phyloP scores from a whole-genome alignment of 2,113 vertebrate species.

The Epinephelus fuscoguttatus region DNA sequence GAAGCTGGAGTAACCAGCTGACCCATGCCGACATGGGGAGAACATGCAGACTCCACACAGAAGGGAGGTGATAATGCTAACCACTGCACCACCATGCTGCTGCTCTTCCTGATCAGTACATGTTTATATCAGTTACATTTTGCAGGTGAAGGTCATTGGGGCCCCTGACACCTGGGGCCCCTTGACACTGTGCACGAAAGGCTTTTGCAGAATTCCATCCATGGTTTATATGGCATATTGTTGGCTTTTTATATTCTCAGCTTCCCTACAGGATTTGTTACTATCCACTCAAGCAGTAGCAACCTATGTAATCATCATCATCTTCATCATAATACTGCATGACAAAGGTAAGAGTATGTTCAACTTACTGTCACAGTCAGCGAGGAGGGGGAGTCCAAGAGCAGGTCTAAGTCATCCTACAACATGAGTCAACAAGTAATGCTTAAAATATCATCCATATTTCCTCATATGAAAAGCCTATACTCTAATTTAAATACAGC shows the following conservation, averaged over 20 bases:
- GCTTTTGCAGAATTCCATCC: too few relatives aligned
- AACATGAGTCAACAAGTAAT: slow-evolving; percentile 14
- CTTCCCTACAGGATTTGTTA: background rate
- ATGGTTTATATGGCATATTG: too few relatives aligned
- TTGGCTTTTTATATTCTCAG: background rate
- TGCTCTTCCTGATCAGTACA: too few relatives aligned
- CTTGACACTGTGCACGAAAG: too few relatives aligned
- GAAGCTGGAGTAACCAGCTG: too few relatives aligned
- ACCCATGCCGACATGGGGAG: too few relatives aligned
- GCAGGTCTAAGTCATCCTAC: slow-evolving; percentile 83
- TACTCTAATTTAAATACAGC: background rate
- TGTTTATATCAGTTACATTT: too few relatives aligned
- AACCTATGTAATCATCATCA: background rate
- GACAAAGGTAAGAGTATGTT: background rate
- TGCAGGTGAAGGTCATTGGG: too few relatives aligned
- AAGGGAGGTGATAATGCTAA: too few relatives aligned
- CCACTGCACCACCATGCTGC: too few relatives aligned
- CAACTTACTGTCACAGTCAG: slow-evolving; percentile 64
- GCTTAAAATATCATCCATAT: background rate
- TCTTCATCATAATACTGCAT: background rate
- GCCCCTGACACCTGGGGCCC: too few relatives aligned
- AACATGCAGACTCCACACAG: too few relatives aligned
- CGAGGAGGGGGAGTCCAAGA: slow-evolving; percentile 82
- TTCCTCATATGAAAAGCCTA: background rate
- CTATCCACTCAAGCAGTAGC: background rate